phyloP scores from a whole-genome alignment of 2,888 invertebrate species.

The Cybosia mesomella region DNA sequence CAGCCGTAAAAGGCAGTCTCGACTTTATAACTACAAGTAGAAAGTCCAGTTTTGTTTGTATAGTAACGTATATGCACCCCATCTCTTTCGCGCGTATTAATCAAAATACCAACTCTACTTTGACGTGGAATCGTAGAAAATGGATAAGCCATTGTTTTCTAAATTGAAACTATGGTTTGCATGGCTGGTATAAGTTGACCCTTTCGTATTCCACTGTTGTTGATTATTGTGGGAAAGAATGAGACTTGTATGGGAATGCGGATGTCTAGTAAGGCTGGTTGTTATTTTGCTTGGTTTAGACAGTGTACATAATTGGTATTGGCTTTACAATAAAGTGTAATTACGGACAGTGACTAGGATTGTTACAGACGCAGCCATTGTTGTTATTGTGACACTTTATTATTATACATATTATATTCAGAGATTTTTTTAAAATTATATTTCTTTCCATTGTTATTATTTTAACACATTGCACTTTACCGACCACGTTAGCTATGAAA shows the following conservation, averaged over 20 bases:
- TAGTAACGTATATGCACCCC: slow-evolving; percentile 67
- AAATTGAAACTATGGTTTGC: slow-evolving; percentile 85
- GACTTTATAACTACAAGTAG: slow-evolving; percentile 61
- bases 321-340: slow-evolving; percentile 60
- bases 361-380: slow-evolving; percentile 49
- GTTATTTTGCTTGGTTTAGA: slow-evolving; percentile 74
- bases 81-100: slow-evolving; percentile 86
- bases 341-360: slow-evolving; percentile 72
- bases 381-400: slow-evolving; percentile 34
- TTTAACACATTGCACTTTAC: too few relatives aligned
- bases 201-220: slow-evolving; percentile 46
- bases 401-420: slow-evolving; percentile 10
- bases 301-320: slow-evolving; percentile 80
- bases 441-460: neutral
- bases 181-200: slow-evolving; percentile 67
- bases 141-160: slow-evolving; percentile 86
- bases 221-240: slow-evolving; percentile 25
- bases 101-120: slow-evolving; percentile 86
- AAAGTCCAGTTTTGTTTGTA: slow-evolving; percentile 62
- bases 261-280: slow-evolving; percentile 56
- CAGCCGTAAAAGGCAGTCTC: slow-evolving; percentile 61
- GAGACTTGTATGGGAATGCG: slow-evolving; percentile 52
- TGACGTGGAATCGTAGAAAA: slow-evolving; percentile 85
- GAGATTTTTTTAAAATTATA: neutral
- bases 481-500: too few relatives aligned